A percentile compares a stretch with the other conserved stretches of the same genome.
Evolutionary conservation across 2,888 invertebrate species (phyloP).

Genomic region (Drosophila nr. medialis): DNA sequence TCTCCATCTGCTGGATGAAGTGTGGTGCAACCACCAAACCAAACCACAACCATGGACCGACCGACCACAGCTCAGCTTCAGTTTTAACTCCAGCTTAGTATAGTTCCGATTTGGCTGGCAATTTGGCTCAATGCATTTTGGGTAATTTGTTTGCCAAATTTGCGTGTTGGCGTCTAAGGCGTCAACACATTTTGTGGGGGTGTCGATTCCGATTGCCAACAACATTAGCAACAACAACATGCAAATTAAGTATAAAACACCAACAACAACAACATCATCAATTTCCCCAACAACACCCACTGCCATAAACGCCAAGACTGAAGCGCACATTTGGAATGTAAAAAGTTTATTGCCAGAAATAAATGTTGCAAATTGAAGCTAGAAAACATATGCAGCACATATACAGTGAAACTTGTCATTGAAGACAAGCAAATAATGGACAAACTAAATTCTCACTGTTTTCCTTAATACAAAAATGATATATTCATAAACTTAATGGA

Average conservation of each 20-base stretch:
- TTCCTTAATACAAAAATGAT: neutral
- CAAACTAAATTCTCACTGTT: neutral
- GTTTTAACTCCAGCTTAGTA: neutral
- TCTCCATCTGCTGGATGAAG: slow-evolving; percentile 10
- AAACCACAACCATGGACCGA: neutral
- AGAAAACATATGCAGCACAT: neutral
- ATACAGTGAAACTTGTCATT: slow-evolving; percentile 12
- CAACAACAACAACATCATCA: slow-evolving; percentile 10
- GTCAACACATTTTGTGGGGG: slow-evolving; percentile 60
- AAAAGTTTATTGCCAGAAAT: slow-evolving; percentile 36
- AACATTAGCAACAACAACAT: slow-evolving; percentile 27
- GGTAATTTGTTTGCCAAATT: slow-evolving; percentile 73
- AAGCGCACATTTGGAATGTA: slow-evolving; percentile 19
- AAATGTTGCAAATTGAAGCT: slow-evolving; percentile 30
- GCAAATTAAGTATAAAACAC: slow-evolving; percentile 24
- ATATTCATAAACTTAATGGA: neutral
- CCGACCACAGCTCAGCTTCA: neutral
- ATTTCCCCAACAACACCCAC: slow-evolving; percentile 28
- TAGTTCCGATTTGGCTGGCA: slow-evolving; percentile 60
- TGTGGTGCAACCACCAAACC: slow-evolving; percentile 10
- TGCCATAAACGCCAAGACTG: slow-evolving; percentile 20
- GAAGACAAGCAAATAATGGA: neutral
- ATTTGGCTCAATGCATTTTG: slow-evolving; percentile 64
- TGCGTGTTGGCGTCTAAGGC: slow-evolving; percentile 69
- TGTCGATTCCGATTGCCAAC: slow-evolving; percentile 51